Percentiles rank a stretch among this genome's conserved stretches.
phyloP scores from a whole-genome alignment of 2,888 invertebrate species.

The Digitonthophagus gazella region DNA sequence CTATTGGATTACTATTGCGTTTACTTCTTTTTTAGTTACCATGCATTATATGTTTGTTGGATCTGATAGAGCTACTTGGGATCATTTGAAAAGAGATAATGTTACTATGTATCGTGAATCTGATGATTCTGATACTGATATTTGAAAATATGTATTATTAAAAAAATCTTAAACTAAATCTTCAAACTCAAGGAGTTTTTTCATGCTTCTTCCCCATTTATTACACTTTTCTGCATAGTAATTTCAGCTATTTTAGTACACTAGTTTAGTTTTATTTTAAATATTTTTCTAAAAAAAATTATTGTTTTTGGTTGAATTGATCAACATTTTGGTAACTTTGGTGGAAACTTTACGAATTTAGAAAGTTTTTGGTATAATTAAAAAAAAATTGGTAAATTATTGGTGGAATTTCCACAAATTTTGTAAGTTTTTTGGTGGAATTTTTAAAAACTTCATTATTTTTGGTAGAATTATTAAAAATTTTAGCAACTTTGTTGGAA shows the following conservation, averaged over 20 bases:
- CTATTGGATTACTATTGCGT: conserved; percentile 5
- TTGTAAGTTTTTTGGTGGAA: background rate
- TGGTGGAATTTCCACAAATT: too few relatives aligned
- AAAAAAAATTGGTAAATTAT: too few relatives aligned
- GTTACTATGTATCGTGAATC: background rate
- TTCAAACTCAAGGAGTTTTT: background rate
- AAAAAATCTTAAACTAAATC: background rate
- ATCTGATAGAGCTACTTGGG: background rate
- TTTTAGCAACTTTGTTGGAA: too few relatives aligned
- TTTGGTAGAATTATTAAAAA: too few relatives aligned
- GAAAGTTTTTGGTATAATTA: too few relatives aligned
- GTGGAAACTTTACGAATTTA: too few relatives aligned
- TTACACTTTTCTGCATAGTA: background rate
- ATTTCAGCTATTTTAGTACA: background rate
- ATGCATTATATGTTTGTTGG: conserved; percentile 5
- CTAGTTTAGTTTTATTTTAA: background rate
- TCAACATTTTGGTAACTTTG: too few relatives aligned
- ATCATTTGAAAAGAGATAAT: background rate
- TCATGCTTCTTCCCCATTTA: background rate
- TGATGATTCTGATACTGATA: background rate
- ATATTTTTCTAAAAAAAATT: too few relatives aligned
- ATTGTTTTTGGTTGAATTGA: too few relatives aligned
- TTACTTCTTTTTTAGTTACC: background rate
- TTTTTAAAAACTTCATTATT: too few relatives aligned
- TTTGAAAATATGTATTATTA: background rate